Percentiles rank a stretch among this genome's conserved stretches.
These are phyloP conservation scores for Sebastes paucispinis DNA, from an alignment of 2,797 vertebrate species.

Conservation along the genomic window DNA sequence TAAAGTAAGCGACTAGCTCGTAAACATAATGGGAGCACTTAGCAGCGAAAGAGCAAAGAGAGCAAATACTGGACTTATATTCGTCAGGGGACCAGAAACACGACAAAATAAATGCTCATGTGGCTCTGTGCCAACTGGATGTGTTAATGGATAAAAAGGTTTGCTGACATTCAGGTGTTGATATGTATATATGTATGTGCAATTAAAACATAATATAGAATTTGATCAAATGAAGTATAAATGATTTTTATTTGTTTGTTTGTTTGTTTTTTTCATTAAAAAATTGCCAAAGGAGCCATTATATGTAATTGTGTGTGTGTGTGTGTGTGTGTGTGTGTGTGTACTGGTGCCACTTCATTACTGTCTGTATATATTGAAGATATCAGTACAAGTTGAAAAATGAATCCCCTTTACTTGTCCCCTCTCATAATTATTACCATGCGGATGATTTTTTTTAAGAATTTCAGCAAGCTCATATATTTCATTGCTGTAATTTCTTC, in stretches of 20 bases:
- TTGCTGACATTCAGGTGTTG: neutral
- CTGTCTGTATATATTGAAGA: neutral
- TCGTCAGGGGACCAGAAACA: neutral
- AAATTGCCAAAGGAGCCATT: neutral
- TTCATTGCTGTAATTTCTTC: too few relatives aligned
- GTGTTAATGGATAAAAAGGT: neutral
- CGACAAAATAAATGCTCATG: neutral
- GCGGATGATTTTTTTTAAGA: too few relatives aligned
- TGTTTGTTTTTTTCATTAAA: neutral
- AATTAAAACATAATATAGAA: neutral
- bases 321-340: too few relatives aligned
- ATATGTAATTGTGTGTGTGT: too few relatives aligned
- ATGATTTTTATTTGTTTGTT: neutral
- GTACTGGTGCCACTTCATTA: neutral
- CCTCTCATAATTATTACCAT: too few relatives aligned
- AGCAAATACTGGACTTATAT: neutral
- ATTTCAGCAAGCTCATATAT: too few relatives aligned
- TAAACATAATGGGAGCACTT: neutral
- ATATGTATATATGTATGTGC: neutral
- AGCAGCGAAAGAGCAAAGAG: neutral
- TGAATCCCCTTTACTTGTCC: too few relatives aligned
- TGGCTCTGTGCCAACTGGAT: neutral
- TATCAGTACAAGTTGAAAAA: slow-evolving; percentile 12
- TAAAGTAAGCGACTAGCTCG: neutral
- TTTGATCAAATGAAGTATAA: neutral